Percentiles rank a stretch among this genome's conserved stretches.
Evolutionary conservation across 2,797 vertebrate genomes (phyloP).

Genomic region (Rhynchotus rufescens): DNA sequence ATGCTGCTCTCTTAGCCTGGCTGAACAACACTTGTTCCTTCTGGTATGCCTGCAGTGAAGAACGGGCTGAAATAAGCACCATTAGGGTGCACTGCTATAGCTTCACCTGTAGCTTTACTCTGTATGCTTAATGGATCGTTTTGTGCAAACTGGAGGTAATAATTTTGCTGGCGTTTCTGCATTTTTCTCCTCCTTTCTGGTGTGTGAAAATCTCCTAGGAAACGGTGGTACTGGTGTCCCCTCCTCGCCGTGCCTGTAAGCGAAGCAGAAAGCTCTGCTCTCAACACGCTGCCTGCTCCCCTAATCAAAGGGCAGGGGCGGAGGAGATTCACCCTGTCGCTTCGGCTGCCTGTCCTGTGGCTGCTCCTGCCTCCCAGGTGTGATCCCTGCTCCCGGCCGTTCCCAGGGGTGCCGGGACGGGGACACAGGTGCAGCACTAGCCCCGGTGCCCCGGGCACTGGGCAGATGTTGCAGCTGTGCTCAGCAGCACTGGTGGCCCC

Average conservation of each 20-base stretch:
- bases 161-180: too few relatives aligned
- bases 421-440: not conserved
- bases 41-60: not conserved
- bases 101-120: not conserved
- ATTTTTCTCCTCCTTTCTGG: not conserved
- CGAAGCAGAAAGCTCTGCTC: not conserved
- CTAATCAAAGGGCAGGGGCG: not conserved
- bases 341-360: not conserved
- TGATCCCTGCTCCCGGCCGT: rapidly evolving
- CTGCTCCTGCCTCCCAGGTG: rapidly evolving
- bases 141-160: too few relatives aligned
- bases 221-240: not conserved
- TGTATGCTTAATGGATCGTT: not conserved
- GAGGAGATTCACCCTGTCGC: not conserved
- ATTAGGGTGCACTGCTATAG: not conserved
- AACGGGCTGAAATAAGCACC: not conserved
- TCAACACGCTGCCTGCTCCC: not conserved
- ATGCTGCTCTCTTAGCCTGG: not conserved
- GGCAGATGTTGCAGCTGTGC: not conserved
- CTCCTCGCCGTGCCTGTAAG: not conserved
- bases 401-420: rapidly evolving
- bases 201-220: conserved; percentile 65
- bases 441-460: too few relatives aligned
- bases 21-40: not conserved
- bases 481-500: rapidly evolving